Percentiles rank a stretch among this genome's conserved stretches.
These are phyloP conservation scores for Ennomos fuscantarius DNA, from an alignment of 2,888 invertebrate genomes.

Conservation along the genomic window DNA sequence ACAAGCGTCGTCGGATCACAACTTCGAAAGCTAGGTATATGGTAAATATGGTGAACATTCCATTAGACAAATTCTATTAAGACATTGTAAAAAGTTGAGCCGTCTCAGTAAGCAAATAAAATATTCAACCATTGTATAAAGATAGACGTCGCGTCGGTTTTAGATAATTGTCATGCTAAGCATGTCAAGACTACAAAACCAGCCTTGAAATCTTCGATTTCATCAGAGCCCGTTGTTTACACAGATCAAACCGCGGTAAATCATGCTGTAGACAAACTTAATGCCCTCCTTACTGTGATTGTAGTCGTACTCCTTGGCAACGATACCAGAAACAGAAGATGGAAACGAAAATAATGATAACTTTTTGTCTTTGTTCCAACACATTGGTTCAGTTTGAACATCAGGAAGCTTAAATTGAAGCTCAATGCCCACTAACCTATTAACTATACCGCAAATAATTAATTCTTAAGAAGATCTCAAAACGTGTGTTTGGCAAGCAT, in stretches of 20 bases:
- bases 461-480: neutral
- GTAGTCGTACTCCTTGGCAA: slow-evolving; percentile 24
- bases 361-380: slow-evolving; percentile 17
- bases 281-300: slow-evolving; percentile 21
- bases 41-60: slow-evolving; percentile 10
- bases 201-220: slow-evolving; percentile 64
- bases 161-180: slow-evolving; percentile 57
- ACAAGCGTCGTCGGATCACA: slow-evolving; percentile 1
- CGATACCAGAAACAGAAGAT: slow-evolving; percentile 17
- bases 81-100: slow-evolving; percentile 11
- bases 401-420: too few relatives aligned
- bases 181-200: slow-evolving; percentile 60
- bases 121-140: slow-evolving; percentile 24
- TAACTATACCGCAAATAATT: too few relatives aligned
- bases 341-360: slow-evolving; percentile 20
- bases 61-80: slow-evolving; percentile 14
- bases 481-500: slow-evolving; percentile 24
- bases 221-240: slow-evolving; percentile 40
- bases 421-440: too few relatives aligned
- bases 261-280: slow-evolving; percentile 25
- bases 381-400: neutral
- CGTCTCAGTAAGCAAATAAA: slow-evolving; percentile 11
- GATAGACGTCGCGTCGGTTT: slow-evolving; percentile 29
- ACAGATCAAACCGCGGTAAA: slow-evolving; percentile 26
- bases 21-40: slow-evolving; percentile 7